Evolutionary conservation across 1,140 invertebrate species (phyloP).

Genomic region (Cryptotermes secundus): DNA sequence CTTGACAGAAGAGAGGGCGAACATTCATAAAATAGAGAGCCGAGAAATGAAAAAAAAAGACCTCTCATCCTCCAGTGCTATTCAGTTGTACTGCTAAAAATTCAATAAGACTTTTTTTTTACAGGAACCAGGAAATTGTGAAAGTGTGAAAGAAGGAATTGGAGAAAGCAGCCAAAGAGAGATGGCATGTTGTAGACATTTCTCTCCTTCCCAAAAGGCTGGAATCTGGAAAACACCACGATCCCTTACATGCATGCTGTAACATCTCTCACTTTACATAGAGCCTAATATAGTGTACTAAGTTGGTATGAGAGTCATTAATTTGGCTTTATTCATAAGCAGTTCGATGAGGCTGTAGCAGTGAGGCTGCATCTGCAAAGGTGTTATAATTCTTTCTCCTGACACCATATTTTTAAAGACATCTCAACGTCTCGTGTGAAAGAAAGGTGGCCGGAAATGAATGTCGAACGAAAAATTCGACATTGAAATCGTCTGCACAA

Average conservation of each 20-base stretch:
- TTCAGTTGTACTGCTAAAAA: not conserved
- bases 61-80: not conserved
- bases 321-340: too few species aligned
- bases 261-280: not conserved
- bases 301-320: too few species aligned
- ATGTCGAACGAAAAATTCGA: too few species aligned
- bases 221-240: too few species aligned
- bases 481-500: too few species aligned
- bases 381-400: too few species aligned
- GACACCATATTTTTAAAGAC: too few species aligned
- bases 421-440: too few species aligned
- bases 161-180: not conserved
- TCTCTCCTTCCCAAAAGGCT: not conserved
- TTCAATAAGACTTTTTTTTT: not conserved
- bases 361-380: too few species aligned
- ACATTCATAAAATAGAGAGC: not conserved
- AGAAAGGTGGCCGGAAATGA: too few species aligned
- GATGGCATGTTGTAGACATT: not conserved
- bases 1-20: not conserved
- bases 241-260: not conserved
- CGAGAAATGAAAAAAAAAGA: not conserved
- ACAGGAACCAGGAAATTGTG: conserved; percentile 4
- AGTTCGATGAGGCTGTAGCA: too few species aligned
- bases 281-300: too few species aligned
- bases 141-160: not conserved